A percentile compares a stretch with the other conserved stretches of the same genome.
These are phyloP conservation scores for Sicus ferrugineus DNA, from an alignment of 2,888 invertebrate genomes.

Conservation along the genomic window DNA sequence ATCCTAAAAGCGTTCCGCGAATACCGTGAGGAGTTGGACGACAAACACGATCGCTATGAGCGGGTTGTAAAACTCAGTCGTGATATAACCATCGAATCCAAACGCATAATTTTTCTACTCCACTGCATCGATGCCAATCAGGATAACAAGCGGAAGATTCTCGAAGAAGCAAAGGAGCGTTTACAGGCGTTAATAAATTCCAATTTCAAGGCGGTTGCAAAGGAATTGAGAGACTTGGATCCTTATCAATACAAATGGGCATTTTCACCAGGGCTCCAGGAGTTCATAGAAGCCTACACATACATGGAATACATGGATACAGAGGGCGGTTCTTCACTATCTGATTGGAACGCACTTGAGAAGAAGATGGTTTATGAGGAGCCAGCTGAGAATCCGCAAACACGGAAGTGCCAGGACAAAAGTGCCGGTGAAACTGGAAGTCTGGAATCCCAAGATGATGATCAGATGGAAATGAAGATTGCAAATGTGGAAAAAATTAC, in stretches of 20 bases:
- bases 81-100: constrained; percentile 90
- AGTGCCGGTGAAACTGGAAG: too few relatives aligned
- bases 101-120: constrained; percentile 84
- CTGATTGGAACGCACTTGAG: constrained; percentile 70
- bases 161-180: constrained; percentile 73
- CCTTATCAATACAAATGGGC: constrained; percentile 74
- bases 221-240: constrained; percentile 77
- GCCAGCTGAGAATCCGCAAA: constrained; percentile 20
- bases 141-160: constrained; percentile 67
- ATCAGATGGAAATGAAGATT: not conserved
- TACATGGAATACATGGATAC: constrained; percentile 75
- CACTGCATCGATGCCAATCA: constrained; percentile 75
- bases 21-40: constrained; percentile 75
- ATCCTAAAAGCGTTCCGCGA: constrained; percentile 66
- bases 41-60: constrained; percentile 84
- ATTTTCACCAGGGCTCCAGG: constrained; percentile 74
- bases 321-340: constrained; percentile 61
- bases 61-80: constrained; percentile 81
- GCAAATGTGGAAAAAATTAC: not conserved
- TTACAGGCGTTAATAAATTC: constrained; percentile 68
- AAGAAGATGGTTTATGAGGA: constrained; percentile 66
- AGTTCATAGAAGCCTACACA: constrained; percentile 86
- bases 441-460: not conserved
- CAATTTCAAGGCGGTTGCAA: constrained; percentile 74
- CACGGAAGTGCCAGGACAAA: not conserved